phyloP scores from a whole-genome alignment of 2,113 vertebrate species.

The Echinops telfairi region DNA sequence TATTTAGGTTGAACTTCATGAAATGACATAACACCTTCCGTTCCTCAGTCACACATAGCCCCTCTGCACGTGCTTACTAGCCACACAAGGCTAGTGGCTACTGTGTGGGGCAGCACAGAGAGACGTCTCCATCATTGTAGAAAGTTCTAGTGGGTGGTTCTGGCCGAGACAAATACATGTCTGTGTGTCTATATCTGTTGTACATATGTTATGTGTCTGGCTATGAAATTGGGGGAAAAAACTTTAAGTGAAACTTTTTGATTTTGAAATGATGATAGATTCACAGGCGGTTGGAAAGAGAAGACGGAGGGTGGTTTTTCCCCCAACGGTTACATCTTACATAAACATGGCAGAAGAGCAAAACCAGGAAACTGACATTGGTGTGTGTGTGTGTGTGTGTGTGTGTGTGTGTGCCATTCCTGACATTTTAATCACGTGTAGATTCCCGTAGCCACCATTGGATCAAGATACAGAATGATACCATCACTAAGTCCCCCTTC shows the following conservation, averaged over 20 bases:
- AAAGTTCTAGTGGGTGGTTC: background rate
- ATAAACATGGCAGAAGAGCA: background rate
- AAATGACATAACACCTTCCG: background rate
- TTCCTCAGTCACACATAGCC: background rate
- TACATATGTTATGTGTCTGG: background rate
- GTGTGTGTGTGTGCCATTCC: too few species aligned
- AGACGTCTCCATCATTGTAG: background rate
- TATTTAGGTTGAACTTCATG: background rate
- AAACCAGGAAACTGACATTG: background rate
- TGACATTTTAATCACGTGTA: background rate
- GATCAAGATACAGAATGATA: background rate
- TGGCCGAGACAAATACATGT: background rate
- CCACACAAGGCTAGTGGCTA: too few species aligned
- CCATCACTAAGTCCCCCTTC: background rate
- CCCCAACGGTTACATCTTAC: background rate
- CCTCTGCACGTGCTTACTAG: background rate
- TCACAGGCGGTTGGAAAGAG: background rate
- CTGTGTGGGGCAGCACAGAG: background rate
- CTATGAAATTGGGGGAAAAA: too few species aligned
- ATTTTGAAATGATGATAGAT: conserved; percentile 14
- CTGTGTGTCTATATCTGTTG: background rate
- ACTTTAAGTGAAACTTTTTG: background rate
- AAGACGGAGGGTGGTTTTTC: background rate
- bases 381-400: too few species aligned
- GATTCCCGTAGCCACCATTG: background rate